Conservation (phyloP, 1,140 invertebrate species). For the Drosophila malerkotliana region DNA sequence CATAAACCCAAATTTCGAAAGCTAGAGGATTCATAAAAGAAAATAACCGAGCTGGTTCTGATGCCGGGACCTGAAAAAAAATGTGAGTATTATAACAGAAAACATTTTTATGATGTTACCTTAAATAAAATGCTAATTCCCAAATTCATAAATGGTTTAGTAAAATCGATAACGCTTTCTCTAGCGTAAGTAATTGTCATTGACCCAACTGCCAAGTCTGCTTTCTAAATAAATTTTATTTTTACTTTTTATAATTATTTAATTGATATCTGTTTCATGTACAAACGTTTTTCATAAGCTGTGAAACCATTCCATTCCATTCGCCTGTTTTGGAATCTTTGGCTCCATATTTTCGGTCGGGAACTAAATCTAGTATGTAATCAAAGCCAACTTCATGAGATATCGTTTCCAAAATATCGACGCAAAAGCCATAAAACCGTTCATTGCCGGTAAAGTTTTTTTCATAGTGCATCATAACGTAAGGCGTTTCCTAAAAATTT, state of each 20-base stretch:
- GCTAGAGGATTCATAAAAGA: conserved; percentile 98
- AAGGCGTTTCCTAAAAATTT: conserved; percentile 92
- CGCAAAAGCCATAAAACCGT: conserved; percentile 97
- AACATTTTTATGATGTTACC: conserved; percentile 84
- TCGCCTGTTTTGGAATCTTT: conserved; percentile 94
- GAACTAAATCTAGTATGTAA: conserved; percentile 94
- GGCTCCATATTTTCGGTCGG: conserved; percentile 97
- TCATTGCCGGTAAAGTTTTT: conserved; percentile 94
- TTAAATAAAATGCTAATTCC: conserved; percentile 94
- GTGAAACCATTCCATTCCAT: conserved; percentile 95
- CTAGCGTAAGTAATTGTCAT: conserved; percentile 97
- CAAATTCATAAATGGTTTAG: conserved; percentile 96
- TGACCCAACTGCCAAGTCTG: conserved; percentile 95
- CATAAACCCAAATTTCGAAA: conserved; percentile 97
- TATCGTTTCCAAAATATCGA: conserved; percentile 95
- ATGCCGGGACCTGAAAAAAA: conserved; percentile 90
- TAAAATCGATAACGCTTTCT: conserved; percentile 97
- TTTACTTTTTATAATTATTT: conserved; percentile 1
- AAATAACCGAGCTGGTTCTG: conserved; percentile 95
- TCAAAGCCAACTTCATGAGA: conserved; percentile 95
- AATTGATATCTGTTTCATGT: neutral
- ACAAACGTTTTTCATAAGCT: conserved; percentile 81
- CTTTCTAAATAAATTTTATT: conserved; percentile 85
- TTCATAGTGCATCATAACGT: conserved; percentile 96
- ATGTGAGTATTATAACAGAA: neutral